These are phyloP conservation scores for Rhinopomastus cyanomelas DNA, from an alignment of 2,113 vertebrate genomes.

Conservation along the genomic window DNA sequence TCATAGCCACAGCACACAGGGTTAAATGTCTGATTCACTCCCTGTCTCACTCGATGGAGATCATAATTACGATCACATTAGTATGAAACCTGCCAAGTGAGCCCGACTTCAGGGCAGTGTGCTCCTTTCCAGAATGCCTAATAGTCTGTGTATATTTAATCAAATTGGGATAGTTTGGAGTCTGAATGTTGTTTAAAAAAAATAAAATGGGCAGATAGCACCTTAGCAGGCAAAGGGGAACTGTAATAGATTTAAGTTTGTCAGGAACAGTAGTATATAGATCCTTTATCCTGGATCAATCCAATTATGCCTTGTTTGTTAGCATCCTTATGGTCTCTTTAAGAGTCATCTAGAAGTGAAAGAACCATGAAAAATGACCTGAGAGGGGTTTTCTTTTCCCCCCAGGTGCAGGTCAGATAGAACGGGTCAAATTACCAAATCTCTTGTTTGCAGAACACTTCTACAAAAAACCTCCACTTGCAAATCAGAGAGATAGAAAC, in stretches of 20 bases:
- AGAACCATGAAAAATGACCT: conserved; percentile 45
- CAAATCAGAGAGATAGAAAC: neutral
- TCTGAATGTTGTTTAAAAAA: neutral
- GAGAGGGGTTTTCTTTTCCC: neutral
- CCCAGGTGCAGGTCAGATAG: neutral
- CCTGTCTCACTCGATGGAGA: conserved; percentile 21
- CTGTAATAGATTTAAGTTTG: neutral
- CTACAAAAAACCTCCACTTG: neutral
- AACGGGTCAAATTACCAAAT: neutral
- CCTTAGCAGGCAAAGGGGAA: neutral
- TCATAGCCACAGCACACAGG: neutral
- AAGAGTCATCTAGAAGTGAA: conserved; percentile 16
- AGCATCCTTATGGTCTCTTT: conserved; percentile 39
- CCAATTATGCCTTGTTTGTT: conserved; percentile 10
- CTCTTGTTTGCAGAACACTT: neutral
- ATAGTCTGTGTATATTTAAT: conserved; percentile 45
- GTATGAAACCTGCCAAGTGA: conserved; percentile 43
- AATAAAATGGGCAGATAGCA: neutral
- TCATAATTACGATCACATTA: conserved; percentile 58
- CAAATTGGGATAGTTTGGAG: neutral
- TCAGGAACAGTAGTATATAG: neutral
- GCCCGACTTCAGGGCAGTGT: conserved; percentile 24
- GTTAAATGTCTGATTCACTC: conserved; percentile 32
- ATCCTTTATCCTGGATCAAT: neutral
- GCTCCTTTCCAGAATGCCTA: conserved; percentile 19